These are phyloP conservation scores for Drosophila melanica DNA, from an alignment of 1,140 invertebrate genomes.

Conservation along the genomic window DNA sequence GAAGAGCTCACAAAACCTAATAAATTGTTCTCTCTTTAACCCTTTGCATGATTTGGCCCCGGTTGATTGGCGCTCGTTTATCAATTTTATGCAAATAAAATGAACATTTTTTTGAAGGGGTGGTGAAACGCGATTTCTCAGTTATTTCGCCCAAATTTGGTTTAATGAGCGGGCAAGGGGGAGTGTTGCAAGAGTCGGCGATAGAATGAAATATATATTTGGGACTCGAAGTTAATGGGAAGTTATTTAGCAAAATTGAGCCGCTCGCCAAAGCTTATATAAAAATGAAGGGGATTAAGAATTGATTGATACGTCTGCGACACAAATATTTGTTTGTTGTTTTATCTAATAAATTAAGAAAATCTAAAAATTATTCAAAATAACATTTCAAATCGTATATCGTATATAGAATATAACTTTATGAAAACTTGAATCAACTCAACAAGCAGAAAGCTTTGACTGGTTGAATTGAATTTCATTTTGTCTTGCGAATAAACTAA, in stretches of 20 bases:
- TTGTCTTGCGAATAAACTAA: too few species aligned
- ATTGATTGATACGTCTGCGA: slow-evolving; percentile 17
- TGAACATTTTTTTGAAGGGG: slow-evolving; percentile 18
- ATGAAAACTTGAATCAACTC: too few species aligned
- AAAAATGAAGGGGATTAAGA: background rate
- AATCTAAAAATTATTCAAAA: too few species aligned
- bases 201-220: slow-evolving; percentile 11
- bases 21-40: slow-evolving; percentile 36
- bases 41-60: slow-evolving; percentile 25
- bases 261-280: background rate
- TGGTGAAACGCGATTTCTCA: background rate
- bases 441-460: too few species aligned
- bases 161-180: background rate
- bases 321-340: too few species aligned
- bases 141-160: too few species aligned
- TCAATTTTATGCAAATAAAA: slow-evolving; percentile 51
- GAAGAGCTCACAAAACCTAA: slow-evolving; percentile 23
- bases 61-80: slow-evolving; percentile 42
- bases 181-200: background rate
- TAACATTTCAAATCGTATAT: too few species aligned
- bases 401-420: too few species aligned
- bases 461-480: too few species aligned
- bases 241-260: slow-evolving; percentile 31
- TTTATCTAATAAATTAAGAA: too few species aligned
- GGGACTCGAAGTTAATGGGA: background rate